A percentile compares a stretch with the other conserved stretches of the same genome.
phyloP scores from a whole-genome alignment of 2,888 invertebrate genomes.

The Tribolium freemani region DNA sequence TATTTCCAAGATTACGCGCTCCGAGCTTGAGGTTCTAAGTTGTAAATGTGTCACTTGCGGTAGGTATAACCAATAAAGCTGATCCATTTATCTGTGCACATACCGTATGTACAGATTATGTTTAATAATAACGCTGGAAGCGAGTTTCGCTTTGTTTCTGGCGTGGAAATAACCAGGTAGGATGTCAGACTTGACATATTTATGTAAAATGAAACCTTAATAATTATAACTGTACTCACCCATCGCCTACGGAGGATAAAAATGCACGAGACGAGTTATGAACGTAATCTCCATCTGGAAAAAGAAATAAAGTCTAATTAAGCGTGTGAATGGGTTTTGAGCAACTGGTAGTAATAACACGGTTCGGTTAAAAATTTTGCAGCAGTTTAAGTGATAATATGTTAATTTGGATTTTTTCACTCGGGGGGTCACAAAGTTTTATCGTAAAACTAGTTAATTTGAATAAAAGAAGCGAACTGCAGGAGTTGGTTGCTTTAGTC shows the following conservation, averaged over 20 bases:
- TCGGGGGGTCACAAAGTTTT: no score
- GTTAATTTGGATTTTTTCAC: no score
- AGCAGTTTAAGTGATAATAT: no score
- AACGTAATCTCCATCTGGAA: constrained; percentile 20
- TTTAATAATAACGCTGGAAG: constrained; percentile 11
- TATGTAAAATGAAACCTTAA: constrained; percentile 15
- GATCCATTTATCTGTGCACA: constrained; percentile 22
- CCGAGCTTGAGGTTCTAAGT: constrained; percentile 16
- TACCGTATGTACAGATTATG: constrained; percentile 12
- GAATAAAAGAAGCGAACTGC: not conserved
- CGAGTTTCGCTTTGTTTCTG: constrained; percentile 2
- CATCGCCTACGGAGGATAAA: constrained; percentile 17
- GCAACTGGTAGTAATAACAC: not conserved
- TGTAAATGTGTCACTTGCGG: constrained; percentile 36
- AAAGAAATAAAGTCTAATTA: not conserved
- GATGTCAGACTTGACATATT: constrained; percentile 4
- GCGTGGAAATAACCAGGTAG: constrained; percentile 16
- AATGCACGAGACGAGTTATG: constrained; percentile 19
- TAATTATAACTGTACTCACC: constrained; percentile 28
- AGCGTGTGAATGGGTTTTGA: not conserved
- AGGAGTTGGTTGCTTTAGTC: not conserved
- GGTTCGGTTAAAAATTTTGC: no score
- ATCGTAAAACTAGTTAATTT: not conserved
- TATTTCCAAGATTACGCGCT: constrained; percentile 17
- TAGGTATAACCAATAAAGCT: constrained; percentile 36